Evolutionary conservation across 1,140 invertebrate species (phyloP).

Genomic region (Phthorimaea operculella): DNA sequence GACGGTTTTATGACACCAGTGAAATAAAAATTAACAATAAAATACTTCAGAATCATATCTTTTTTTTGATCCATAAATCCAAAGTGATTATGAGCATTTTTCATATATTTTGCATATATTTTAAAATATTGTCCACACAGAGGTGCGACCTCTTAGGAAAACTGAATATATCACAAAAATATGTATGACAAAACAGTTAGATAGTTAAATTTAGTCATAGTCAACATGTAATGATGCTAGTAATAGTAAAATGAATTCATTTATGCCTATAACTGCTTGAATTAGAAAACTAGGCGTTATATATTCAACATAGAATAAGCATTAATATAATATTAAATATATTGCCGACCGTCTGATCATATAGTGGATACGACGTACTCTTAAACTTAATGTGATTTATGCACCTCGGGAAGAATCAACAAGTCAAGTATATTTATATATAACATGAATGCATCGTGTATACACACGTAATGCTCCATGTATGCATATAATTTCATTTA

Average conservation of each 20-base stretch:
- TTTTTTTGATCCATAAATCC: too few species aligned
- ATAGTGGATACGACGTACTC: background rate
- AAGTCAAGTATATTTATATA: too few species aligned
- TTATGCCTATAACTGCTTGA: slow-evolving; percentile 48
- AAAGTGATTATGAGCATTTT: too few species aligned
- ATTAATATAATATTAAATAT: slow-evolving; percentile 11
- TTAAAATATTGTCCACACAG: slow-evolving; percentile 19
- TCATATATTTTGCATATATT: slow-evolving; percentile 3
- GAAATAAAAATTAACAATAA: too few species aligned
- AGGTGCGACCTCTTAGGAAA: slow-evolving; percentile 33
- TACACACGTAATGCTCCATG: too few species aligned
- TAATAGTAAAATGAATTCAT: slow-evolving; percentile 31
- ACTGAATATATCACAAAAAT: slow-evolving; percentile 32
- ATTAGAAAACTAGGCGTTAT: slow-evolving; percentile 31
- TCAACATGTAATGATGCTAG: slow-evolving; percentile 37
- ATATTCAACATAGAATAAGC: slow-evolving; percentile 39
- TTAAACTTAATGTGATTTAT: background rate
- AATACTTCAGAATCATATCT: too few species aligned
- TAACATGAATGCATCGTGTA: too few species aligned
- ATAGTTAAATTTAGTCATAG: slow-evolving; percentile 53
- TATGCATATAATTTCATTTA: too few species aligned
- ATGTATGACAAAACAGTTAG: slow-evolving; percentile 36
- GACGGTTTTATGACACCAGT: background rate
- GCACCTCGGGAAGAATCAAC: too few species aligned
- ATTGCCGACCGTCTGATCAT: slow-evolving; percentile 29